phyloP scores from a whole-genome alignment of 2,888 invertebrate genomes.

The Gymnocheta viridis region DNA sequence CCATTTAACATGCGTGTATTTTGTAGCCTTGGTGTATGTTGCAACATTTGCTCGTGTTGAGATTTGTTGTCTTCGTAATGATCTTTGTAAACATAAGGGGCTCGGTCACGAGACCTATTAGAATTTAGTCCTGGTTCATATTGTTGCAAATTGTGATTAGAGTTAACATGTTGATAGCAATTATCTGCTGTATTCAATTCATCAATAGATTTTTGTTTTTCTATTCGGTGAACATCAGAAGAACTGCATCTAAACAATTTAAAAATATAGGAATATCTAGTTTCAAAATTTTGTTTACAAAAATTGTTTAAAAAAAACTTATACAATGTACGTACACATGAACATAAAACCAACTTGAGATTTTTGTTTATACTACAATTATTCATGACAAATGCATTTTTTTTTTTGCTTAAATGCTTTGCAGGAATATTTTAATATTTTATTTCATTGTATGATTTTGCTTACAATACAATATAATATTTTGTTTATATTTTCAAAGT shows the following conservation, averaged over 20 bases:
- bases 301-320: no score
- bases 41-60: neutral
- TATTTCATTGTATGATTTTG: no score
- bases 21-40: constrained; percentile 21
- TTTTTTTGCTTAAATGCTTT: no score
- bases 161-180: neutral
- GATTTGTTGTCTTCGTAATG: constrained; percentile 31
- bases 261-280: no score
- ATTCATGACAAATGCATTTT: no score
- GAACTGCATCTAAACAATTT: constrained; percentile 72
- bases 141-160: constrained; percentile 21
- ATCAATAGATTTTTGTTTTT: constrained; percentile 27
- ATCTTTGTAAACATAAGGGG: constrained; percentile 11
- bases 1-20: constrained; percentile 23
- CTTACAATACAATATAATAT: no score
- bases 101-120: neutral
- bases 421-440: no score
- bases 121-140: constrained; percentile 12
- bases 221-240: constrained; percentile 36
- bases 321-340: no score
- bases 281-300: neutral
- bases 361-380: no score
- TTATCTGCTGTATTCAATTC: neutral
- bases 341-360: no score
- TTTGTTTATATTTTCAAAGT: no score